These are phyloP conservation scores for Penaeus japonicus DNA, from an alignment of 1,140 invertebrate species.

Conservation along the genomic window DNA sequence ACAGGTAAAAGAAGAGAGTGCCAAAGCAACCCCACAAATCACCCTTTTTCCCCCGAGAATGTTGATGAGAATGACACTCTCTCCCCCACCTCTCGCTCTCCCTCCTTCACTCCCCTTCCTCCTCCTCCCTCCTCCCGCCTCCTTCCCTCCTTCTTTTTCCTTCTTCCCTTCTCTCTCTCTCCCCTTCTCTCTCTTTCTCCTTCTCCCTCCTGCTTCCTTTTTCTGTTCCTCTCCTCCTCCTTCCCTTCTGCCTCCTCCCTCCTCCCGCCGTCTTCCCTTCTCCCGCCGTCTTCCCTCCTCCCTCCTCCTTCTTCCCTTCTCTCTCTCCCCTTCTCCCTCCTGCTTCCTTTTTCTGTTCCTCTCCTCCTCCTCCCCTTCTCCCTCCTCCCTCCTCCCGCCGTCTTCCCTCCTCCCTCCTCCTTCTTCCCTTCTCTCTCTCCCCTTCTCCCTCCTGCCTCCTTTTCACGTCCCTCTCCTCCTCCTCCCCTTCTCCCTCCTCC, in stretches of 20 bases:
- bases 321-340: neutral
- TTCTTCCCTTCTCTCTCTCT: neutral
- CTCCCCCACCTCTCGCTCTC: too few species aligned
- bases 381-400: too few species aligned
- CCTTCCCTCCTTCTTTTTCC: neutral
- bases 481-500: too few species aligned
- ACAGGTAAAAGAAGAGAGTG: too few species aligned
- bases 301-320: neutral
- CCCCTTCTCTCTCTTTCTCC: neutral
- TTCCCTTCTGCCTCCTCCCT: neutral
- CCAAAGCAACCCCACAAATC: too few species aligned
- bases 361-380: neutral
- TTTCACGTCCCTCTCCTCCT: too few species aligned
- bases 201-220: neutral
- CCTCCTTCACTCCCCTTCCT: neutral
- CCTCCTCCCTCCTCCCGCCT: neutral
- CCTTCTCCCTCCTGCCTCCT: too few species aligned
- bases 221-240: neutral
- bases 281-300: neutral
- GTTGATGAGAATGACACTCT: too few species aligned
- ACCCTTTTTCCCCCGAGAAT: too few species aligned
- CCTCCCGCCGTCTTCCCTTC: neutral
- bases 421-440: too few species aligned
- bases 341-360: neutral
- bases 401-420: too few species aligned